phyloP scores from a whole-genome alignment of 2,797 vertebrate genomes.

The Cyprinodon diabolis region DNA sequence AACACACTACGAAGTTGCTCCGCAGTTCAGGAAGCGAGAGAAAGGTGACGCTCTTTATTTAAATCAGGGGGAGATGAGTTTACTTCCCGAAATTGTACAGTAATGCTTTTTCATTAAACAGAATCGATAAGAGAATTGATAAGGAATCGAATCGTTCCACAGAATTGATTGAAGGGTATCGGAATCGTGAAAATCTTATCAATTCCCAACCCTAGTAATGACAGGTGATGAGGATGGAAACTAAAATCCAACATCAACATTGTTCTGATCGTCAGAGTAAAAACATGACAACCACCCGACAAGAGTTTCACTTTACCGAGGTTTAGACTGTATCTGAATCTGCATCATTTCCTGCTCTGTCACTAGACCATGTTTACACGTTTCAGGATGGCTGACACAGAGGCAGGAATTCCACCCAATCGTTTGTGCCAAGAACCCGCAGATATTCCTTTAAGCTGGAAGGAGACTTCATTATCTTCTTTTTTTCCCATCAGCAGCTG shows the following conservation, averaged over 20 bases:
- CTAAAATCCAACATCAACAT: background rate
- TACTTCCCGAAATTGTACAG: too few species aligned
- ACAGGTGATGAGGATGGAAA: too few species aligned
- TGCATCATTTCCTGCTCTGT: background rate
- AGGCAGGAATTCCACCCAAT: background rate
- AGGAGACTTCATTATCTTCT: background rate
- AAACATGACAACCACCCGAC: background rate
- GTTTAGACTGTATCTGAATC: background rate
- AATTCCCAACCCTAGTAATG: too few species aligned
- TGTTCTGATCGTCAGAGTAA: background rate
- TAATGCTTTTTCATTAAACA: too few species aligned
- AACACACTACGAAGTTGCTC: too few species aligned
- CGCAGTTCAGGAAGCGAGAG: too few species aligned
- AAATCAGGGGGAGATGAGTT: too few species aligned
- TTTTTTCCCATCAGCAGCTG: conserved; percentile 13
- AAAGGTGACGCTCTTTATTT: too few species aligned
- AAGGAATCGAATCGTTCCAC: too few species aligned
- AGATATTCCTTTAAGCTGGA: background rate
- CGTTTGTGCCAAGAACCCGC: background rate
- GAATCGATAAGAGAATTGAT: too few species aligned
- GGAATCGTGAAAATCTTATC: too few species aligned
- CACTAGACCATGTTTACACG: background rate
- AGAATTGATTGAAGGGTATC: too few species aligned
- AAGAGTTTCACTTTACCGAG: background rate
- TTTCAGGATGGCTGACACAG: background rate